Base-by-base conservation (phyloP, 2,797 vertebrate genomes). In the Dermochelys coriacea region DNA sequence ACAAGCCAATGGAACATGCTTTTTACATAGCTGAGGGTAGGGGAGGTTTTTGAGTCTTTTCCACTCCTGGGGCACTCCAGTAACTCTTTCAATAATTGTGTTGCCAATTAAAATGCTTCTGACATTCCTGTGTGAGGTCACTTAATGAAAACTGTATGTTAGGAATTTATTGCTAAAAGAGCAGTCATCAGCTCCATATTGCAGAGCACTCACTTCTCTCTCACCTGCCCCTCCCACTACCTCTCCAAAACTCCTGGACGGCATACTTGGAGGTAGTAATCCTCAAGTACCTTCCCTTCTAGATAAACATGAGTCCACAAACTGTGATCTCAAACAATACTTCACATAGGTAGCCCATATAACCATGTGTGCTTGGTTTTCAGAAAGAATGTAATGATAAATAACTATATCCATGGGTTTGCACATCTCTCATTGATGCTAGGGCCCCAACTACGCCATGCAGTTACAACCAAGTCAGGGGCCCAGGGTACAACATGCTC, bases 141-240 rank as follows among this genome's bases (percentile, higher is more conserved):
- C 25, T 8, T 86, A 64, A 21, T 18, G 74, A 92, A 90, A 94
- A 95, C 64, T 83, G 79, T 52, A 83, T 91, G 86, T 51, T 29
- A 95, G 52, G 77, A 85, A 90, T 74, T 68, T 47, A 86, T 80
- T 87, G 77, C 94, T 85, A 87, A 92, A 93, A 91, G 64, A 95
- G 78, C 83, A 88, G 49, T 90, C 83, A 84, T 84, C 78, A 95
- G 86, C 91, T 95, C 86, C 6, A 1, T 57, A 90, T 87, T 78
- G 77, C 74, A 94, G 54, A 81, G 82, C 75, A 87, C 68, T 88
- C 57, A 10, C 64, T 2, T 0, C 74, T 94, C 92, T 50, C 51
- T 18, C 93, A 21, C 21, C 34, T n/a, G 8, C 15, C 34, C 55
- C 71, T 93, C 59, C 80, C 55, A 6, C 29, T 8, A 34, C 59